phyloP scores from a whole-genome alignment of 1,140 invertebrate species.

The Drosophila nigromelanica region DNA sequence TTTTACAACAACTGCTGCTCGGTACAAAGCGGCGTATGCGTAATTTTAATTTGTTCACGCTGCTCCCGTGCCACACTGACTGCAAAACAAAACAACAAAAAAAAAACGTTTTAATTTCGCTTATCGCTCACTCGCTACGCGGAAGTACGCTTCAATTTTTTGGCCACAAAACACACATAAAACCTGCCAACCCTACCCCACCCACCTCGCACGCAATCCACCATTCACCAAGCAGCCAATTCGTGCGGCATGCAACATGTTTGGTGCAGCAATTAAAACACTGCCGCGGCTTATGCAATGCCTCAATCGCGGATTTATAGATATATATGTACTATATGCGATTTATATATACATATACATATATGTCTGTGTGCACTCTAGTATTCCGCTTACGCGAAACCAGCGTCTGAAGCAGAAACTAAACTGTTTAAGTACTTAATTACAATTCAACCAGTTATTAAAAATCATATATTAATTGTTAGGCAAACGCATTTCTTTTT shows the following conservation, averaged over 20 bases:
- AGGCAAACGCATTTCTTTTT: conserved; percentile 6
- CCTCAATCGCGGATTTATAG: conserved; percentile 33
- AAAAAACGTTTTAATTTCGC: conserved; percentile 71
- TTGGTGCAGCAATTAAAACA: conserved; percentile 39
- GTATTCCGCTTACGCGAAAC: conserved; percentile 14
- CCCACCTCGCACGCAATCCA: not conserved
- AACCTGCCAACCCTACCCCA: not conserved
- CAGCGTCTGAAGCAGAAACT: conserved; percentile 11
- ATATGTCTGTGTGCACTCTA: not conserved
- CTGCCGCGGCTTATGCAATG: conserved; percentile 47
- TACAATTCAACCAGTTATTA: conserved; percentile 26
- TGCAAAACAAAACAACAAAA: conserved; percentile 31
- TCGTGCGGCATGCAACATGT: conserved; percentile 47
- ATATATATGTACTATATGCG: not conserved
- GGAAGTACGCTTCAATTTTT: conserved; percentile 45
- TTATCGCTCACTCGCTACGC: conserved; percentile 28
- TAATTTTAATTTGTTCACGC: conserved; percentile 60
- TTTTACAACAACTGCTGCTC: conserved; percentile 27
- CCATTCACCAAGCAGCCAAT: conserved; percentile 15
- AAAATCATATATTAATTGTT: not conserved
- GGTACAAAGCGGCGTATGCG: conserved; percentile 73
- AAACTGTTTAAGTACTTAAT: conserved; percentile 41
- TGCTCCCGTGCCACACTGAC: conserved; percentile 78
- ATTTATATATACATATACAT: not conserved
- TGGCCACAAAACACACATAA: conserved; percentile 27